Conservation (phyloP, 2,113 vertebrate species). For the Leiothrix lutea region DNA sequence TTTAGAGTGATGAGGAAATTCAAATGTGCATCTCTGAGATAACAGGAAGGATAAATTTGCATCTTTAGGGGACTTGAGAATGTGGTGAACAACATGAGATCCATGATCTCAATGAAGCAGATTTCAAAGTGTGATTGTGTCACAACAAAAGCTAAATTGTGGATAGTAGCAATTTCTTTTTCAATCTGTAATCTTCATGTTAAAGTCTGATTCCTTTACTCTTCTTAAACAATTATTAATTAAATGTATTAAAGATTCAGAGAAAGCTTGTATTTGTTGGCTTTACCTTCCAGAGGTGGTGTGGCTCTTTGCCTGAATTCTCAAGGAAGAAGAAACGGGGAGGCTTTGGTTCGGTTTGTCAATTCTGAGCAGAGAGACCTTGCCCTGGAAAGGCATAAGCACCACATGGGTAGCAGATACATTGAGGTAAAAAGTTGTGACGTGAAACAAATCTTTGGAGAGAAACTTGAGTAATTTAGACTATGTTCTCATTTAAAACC, state of each 20-base stretch:
- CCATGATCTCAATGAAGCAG: neutral
- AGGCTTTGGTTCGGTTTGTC: conserved; percentile 92
- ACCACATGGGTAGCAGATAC: conserved; percentile 96
- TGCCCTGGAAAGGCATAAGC: conserved; percentile 92
- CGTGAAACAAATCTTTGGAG: neutral
- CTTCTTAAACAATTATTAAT: neutral
- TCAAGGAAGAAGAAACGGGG: conserved; percentile 93
- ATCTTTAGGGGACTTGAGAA: neutral
- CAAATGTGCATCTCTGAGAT: neutral
- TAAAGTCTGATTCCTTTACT: neutral
- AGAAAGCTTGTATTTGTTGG: neutral
- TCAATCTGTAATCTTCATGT: neutral
- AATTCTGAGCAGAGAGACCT: conserved; percentile 91
- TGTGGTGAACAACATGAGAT: neutral
- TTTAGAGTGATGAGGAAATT: neutral
- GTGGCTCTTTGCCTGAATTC: conserved; percentile 94
- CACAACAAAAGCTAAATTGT: neutral
- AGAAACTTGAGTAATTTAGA: neutral
- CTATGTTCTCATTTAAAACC: neutral
- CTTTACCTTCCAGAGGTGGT: conserved; percentile 80
- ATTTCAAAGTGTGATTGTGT: neutral
- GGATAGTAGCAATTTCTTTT: neutral
- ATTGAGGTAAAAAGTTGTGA: conserved; percentile 82
- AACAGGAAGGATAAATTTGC: neutral
- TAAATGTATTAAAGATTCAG: neutral